Percentiles rank a stretch among this genome's conserved stretches.
Evolutionary conservation across 2,888 invertebrate species (phyloP).

Genomic region (Mimas tiliae): DNA sequence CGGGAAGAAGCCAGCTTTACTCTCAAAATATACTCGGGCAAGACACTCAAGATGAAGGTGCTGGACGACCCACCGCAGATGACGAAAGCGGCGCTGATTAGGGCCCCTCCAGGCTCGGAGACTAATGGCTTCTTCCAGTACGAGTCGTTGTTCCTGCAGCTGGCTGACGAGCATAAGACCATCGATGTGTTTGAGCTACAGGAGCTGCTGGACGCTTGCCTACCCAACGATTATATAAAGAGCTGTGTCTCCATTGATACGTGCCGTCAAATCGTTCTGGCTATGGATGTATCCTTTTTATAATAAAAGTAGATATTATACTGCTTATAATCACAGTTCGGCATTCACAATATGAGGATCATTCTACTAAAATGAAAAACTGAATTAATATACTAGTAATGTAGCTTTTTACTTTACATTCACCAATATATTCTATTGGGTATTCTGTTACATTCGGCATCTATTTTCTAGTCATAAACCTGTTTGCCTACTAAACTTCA

Average conservation of each 20-base stretch:
- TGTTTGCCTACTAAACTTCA: not conserved
- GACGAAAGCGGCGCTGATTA: slow-evolving; percentile 90
- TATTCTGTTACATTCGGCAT: too few species aligned
- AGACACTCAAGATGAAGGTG: slow-evolving; percentile 90
- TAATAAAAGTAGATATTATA: slow-evolving; percentile 3
- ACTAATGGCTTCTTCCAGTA: slow-evolving; percentile 92
- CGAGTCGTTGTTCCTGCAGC: slow-evolving; percentile 94
- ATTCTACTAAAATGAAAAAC: too few species aligned
- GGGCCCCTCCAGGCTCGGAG: slow-evolving; percentile 88
- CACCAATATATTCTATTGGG: too few species aligned
- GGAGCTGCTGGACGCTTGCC: slow-evolving; percentile 94
- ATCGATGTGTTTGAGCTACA: slow-evolving; percentile 96
- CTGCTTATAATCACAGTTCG: too few species aligned
- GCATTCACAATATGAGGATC: too few species aligned
- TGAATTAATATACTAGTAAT: too few species aligned
- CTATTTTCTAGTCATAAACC: not conserved
- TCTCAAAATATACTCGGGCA: slow-evolving; percentile 91
- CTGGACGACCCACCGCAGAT: slow-evolving; percentile 88
- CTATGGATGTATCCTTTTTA: slow-evolving; percentile 92
- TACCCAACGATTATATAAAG: slow-evolving; percentile 97
- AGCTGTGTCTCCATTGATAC: slow-evolving; percentile 97
- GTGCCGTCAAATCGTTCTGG: slow-evolving; percentile 94
- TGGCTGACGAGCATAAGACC: slow-evolving; percentile 95
- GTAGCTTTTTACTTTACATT: too few species aligned
- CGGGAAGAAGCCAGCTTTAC: slow-evolving; percentile 96